Base-by-base conservation (phyloP, 2,888 invertebrate species). In the Drosophila testacea region DNA sequence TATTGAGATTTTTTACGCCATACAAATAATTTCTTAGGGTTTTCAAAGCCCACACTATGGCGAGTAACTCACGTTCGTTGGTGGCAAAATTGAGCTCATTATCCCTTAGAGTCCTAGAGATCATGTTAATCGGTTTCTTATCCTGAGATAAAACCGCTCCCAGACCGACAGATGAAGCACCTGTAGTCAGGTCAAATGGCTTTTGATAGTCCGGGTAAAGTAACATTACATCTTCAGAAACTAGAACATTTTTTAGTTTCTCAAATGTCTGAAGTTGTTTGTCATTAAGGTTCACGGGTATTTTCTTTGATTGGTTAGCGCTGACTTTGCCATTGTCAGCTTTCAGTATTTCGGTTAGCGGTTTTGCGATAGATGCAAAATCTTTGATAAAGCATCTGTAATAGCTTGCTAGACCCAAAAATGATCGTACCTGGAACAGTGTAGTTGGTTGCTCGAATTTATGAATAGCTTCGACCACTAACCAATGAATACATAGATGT, bases 151-250 rank as follows among this genome's bases (percentile, higher is more conserved):
- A 10, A 10, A 48, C 48, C 0, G 41, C 38, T 10, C 30, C 30
- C n/a, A 13, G 10, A 5, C 28, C 39, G 9, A 13, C 13, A 11
- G 39, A 27, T 7, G 13, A 38, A 11, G 38, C 52, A 13, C 30
- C 50, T 11, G 16, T 36, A 11, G 11, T 50, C 1, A 36, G 11
- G n/a, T 52, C 38, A 11, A 55, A 42, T 30, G 41, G 6, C 2
- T 42, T 55, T 1, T 42, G 2, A 16, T 42, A 55, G n/a, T 55
- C 42, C 4, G 54, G 54, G 22, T 55, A 42, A 22, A 38, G 27
- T 4, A 42, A 2, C 4, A 55, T 42, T 7, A 55, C 30, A 11
- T 55, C 9, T 22, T 42, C 42, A 6, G 42, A 32, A 1, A 4
- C 22, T 6, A 55, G 54, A 42, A 42, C 9, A 1, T 55, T 9